phyloP scores from a whole-genome alignment of 2,113 vertebrate species.

The Cephalophus harveyi region DNA sequence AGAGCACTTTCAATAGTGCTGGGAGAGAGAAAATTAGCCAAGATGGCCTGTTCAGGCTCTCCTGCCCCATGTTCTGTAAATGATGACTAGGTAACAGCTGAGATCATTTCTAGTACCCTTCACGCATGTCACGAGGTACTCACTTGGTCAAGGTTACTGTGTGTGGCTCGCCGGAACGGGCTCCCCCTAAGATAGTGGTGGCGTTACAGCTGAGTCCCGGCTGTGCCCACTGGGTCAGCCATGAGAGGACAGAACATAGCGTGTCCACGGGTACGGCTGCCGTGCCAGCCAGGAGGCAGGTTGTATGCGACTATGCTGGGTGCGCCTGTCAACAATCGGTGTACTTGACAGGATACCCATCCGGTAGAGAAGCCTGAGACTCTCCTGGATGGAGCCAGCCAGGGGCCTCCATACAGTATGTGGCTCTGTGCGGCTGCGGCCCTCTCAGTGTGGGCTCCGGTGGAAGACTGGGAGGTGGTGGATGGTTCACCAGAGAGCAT shows the following conservation, averaged over 20 bases:
- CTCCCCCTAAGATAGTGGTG: not conserved
- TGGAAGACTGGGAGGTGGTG: not conserved
- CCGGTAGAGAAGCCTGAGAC: not conserved
- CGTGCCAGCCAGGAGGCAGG: not conserved
- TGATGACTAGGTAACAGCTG: not conserved
- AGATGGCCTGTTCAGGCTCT: not conserved
- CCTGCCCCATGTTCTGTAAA: not conserved
- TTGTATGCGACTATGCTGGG: rapidly evolving
- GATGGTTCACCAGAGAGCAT: not conserved
- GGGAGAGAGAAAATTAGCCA: not conserved
- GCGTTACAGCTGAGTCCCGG: not conserved
- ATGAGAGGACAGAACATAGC: not conserved
- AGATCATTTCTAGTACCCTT: rapidly evolving
- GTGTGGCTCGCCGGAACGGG: rapidly evolving
- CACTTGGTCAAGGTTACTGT: rapidly evolving
- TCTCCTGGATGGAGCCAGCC: not conserved
- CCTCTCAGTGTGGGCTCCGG: not conserved
- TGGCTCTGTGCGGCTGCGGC: rapidly evolving
- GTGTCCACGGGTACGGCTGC: rapidly evolving
- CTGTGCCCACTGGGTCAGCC: not conserved
- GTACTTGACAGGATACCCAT: not conserved
- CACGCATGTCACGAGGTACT: rapidly evolving
- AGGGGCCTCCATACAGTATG: not conserved
- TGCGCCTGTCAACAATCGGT: rapidly evolving
- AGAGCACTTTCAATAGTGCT: not conserved